phyloP scores from a whole-genome alignment of 1,140 invertebrate genomes.

The Campoletis sonorensis region DNA sequence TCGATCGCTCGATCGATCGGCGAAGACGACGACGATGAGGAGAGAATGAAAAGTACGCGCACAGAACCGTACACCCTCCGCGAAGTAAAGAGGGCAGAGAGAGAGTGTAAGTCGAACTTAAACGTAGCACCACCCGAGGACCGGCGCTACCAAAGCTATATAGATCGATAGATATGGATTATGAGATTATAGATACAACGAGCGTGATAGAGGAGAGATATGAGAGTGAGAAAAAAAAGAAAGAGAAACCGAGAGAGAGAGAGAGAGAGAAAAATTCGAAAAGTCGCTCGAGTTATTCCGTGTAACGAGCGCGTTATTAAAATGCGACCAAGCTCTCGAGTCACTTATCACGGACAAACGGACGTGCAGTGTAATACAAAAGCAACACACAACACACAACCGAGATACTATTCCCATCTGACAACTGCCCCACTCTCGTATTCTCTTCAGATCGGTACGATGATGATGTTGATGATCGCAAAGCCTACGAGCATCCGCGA shows the following conservation, averaged over 20 bases:
- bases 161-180: slow-evolving; percentile 10
- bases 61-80: not conserved
- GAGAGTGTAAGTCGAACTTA: not conserved
- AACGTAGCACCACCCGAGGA: slow-evolving; percentile 6
- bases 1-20: too few relatives aligned
- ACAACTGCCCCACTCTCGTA: not conserved
- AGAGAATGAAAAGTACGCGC: too few relatives aligned
- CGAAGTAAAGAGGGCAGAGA: not conserved
- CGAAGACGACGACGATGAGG: too few relatives aligned
- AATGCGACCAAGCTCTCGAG: not conserved
- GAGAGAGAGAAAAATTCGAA: not conserved
- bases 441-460: not conserved
- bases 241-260: not conserved
- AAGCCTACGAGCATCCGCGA: not conserved
- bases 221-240: not conserved
- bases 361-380: not conserved
- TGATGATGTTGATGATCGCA: not conserved
- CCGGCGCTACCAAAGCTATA: slow-evolving; percentile 2
- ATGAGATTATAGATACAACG: not conserved
- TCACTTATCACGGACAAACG: slow-evolving; percentile 16
- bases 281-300: not conserved
- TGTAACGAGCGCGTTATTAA: slow-evolving; percentile 4
- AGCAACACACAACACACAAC: too few relatives aligned
- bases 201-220: not conserved
- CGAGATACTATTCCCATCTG: slow-evolving; percentile 1